Evolutionary conservation across 2,888 invertebrate species (phyloP), one percentile per base, ranked within the genome.

Genomic region (Zootermopsis nevadensis): DNA sequence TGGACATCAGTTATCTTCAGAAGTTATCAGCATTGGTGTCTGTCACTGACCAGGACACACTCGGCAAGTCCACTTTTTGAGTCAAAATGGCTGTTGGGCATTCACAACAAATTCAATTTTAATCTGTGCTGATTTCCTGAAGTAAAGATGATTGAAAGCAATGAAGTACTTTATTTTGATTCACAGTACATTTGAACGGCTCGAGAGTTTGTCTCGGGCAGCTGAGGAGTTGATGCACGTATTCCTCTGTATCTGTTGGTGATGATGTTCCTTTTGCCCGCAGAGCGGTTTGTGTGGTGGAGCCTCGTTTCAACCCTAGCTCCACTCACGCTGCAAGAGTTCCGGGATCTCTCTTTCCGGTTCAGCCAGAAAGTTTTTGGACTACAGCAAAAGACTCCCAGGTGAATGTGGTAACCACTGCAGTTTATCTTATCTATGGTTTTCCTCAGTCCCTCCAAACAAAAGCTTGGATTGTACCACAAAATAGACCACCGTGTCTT

Each of bases 251-350:
- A 48, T 48, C 10, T 12, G n/a, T 2, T 60, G 3, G 6, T 66
- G 27, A 66, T 66, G 27, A 15, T 69, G 69, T 69, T 30, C 22
- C 2, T 48, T 79, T 55, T 48, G 6, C 12, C 35, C 19, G 30
- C 84, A 86, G 86, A 86, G 77, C 83, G 85, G 27, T 86, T 84
- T 67, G 53, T 86, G n/a, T 86, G 86, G 86, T 86, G 86, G 86
- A 83, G 84, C 77, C 79, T 86, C 4, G 84, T 86, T 42, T 85
- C 85, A 10, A 84, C 84, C 19, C 79, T 86, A 80, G 86, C 86
- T 4, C 85, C 85, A 10, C 83, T 86, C 19, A 86, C 86, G 2
- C 77, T 85, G 53, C 84, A 85, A 38, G 84, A 85, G 69, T 86
- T 86, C 83, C 60, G 86, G 15, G 85, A 85, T 42, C 84, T 85